Evolutionary conservation across 2,113 vertebrate genomes (phyloP).

Genomic region (Mobula birostris): DNA sequence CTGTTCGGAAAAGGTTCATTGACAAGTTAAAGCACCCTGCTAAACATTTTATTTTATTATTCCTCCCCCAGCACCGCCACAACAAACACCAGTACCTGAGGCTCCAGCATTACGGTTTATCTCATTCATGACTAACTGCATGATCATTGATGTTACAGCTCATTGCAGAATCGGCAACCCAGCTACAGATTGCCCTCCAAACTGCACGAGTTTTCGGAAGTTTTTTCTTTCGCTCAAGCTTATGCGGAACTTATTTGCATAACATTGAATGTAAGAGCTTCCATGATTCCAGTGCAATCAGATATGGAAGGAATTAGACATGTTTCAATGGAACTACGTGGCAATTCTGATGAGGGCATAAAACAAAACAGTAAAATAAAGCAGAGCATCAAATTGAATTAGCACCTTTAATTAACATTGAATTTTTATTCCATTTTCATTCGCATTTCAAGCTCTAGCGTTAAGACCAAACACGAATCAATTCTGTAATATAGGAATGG

Average conservation of each 20-base stretch:
- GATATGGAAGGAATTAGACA: background rate
- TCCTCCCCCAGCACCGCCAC: background rate
- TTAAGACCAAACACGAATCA: background rate
- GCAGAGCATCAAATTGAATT: conserved; percentile 12
- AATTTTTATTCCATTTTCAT: conserved; percentile 20
- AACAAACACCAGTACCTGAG: background rate
- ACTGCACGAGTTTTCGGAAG: too few species aligned
- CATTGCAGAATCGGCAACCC: too few species aligned
- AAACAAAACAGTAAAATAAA: conserved; percentile 26
- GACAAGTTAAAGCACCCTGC: conserved; percentile 62
- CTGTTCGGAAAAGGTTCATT: conserved; percentile 67
- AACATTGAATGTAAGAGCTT: too few species aligned
- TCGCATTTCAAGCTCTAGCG: background rate
- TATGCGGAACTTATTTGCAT: too few species aligned
- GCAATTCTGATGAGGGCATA: conserved; percentile 12
- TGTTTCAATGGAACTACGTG: conserved; percentile 17
- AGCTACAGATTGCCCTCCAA: too few species aligned
- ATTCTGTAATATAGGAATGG: background rate
- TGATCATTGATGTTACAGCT: conserved; percentile 7
- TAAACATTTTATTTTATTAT: conserved; percentile 14
- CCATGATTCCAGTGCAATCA: background rate
- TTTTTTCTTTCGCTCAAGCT: too few species aligned
- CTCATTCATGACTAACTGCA: conserved; percentile 5
- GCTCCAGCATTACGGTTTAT: background rate
- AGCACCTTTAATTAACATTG: conserved; percentile 26